Evolutionary conservation across 2,113 vertebrate genomes (phyloP), one percentile per base, ranked within the genome.

Genomic region (Corythaixoides concolor): DNA sequence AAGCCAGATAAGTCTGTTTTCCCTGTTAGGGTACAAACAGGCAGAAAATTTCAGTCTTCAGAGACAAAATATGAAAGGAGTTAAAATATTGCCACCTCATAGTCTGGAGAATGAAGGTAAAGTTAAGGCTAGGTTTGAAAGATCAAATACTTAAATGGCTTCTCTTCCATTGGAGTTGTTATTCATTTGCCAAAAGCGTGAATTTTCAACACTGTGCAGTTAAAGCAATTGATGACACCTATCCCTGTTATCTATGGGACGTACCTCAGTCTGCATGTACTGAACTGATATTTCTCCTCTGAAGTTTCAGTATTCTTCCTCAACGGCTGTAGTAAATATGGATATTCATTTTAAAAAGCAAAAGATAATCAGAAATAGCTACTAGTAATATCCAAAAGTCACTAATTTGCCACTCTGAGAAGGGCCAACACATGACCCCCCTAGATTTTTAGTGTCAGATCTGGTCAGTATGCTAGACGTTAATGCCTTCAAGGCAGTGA

Each of bases 181-280:
- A 5, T 53, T 96, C 37, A 19, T 96, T 95, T 88, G 21, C 79
- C 67, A 73, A 87, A 95, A 83, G 56, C 72, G 53, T 73, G 75
- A 85, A 75, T 95, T 92, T 89, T 63, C 37, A 88, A 19, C 3
- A 3, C n/a, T 63, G 30, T 56, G 23, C 80, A 88, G 63, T 56
- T 90, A 78, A 67, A 96, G 50, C 43, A 35, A 69, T 1, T 43
- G 73, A 49, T 56, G 26, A 85, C 58, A 70, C 4, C 39, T 59
- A 75, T 39, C 74, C 17, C 50, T 91, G 5, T 74, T 91, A 80
- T 66, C 86, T 91, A 23, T 14, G 33, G 41, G 15, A 68, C 70
- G 49, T 76, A 59, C 10, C 22, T 69, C 76, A 45, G 22, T 88
- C 45, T 60, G 45, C 33, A 62, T 7, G 41, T 39, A 55, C 45